Evolutionary conservation across 2,888 invertebrate genomes (phyloP), one percentile per base, ranked within the genome.

Genomic region (Tenthredo notha): DNA sequence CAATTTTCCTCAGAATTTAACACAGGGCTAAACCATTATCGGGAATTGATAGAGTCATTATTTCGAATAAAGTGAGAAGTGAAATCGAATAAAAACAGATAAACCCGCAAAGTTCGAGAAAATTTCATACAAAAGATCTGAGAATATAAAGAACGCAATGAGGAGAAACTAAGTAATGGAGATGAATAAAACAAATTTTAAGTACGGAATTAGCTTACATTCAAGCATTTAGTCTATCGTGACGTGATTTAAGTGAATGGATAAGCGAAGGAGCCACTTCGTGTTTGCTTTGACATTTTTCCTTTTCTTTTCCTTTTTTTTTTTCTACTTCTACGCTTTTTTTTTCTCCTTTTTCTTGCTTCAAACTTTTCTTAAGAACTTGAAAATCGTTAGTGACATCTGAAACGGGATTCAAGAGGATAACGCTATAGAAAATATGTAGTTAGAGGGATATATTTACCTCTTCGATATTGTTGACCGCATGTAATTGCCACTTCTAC

Each of bases 1-100:
- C 74, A 74, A 74, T 74, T 74, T 74, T 74, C 74, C 74, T 40
- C 43, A 74, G 25, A 74, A 74, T 74, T 74, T 40, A 40, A 74
- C 74, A 74, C 43, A 74, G 74, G 43, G 74, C 43, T 74, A 21
- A 74, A 74, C 21, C 74, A 43, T 74, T 74, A 74, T 74, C 12
- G 74, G 43, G 43, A 43, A 74, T 74, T 40, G 40, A 74, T 74
- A 43, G 74, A 74, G 74, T 74, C 74, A 43, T 74, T 40, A 74
- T 74, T 74, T 74, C 74, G 40, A 43, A 40, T 40, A 74, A 74
- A 43, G 74, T 74, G 74, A 74, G 74, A 25, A 74, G 21, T n/a
- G 21, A 43, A 74, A 74, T 74, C 74, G 12, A 40, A 74, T 74
- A 74, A 74, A 74, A 74, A 74, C 21, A 21, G 43, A 43, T 43